Percentiles rank a stretch among this genome's conserved stretches.
Conservation (phyloP, 2,888 invertebrate species). For the Lutraria lutraria region DNA sequence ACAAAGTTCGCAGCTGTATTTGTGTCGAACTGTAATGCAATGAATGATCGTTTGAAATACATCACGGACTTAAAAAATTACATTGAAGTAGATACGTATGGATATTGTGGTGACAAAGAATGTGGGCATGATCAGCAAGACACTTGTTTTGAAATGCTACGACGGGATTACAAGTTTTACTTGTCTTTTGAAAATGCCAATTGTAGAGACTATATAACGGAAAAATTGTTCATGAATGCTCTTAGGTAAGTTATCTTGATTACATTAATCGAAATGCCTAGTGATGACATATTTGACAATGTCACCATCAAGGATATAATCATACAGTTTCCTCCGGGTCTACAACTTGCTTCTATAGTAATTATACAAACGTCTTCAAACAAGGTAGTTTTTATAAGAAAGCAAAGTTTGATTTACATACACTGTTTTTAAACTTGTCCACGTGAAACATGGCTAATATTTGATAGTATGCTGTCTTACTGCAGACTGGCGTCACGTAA, state of each 20-base stretch:
- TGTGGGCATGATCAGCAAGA: slow-evolving; percentile 90
- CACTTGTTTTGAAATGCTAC: slow-evolving; percentile 95
- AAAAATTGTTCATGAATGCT: slow-evolving; percentile 98
- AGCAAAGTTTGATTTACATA: too few relatives aligned
- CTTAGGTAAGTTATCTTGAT: slow-evolving; percentile 90
- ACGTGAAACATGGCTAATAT: too few relatives aligned
- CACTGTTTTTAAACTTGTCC: too few relatives aligned
- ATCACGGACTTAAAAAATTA: slow-evolving; percentile 93
- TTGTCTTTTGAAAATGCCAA: slow-evolving; percentile 98
- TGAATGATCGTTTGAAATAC: slow-evolving; percentile 94
- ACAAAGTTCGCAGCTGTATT: slow-evolving; percentile 98
- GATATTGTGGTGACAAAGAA: slow-evolving; percentile 79
- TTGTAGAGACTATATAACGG: slow-evolving; percentile 97
- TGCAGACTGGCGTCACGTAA: too few relatives aligned
- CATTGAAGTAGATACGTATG: slow-evolving; percentile 89
- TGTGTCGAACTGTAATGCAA: slow-evolving; percentile 97
- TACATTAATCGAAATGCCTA: background rate
- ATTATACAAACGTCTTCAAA: too few relatives aligned
- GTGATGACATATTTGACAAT: too few relatives aligned
- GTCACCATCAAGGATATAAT: too few relatives aligned
- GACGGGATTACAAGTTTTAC: slow-evolving; percentile 97
- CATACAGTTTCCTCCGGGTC: too few relatives aligned
- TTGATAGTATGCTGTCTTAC: too few relatives aligned
- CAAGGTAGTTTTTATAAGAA: too few relatives aligned
- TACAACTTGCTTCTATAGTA: too few relatives aligned